A percentile compares a stretch with the other conserved stretches of the same genome.
Evolutionary conservation across 2,797 vertebrate genomes (phyloP).

Genomic region (Molossus molossus): DNA sequence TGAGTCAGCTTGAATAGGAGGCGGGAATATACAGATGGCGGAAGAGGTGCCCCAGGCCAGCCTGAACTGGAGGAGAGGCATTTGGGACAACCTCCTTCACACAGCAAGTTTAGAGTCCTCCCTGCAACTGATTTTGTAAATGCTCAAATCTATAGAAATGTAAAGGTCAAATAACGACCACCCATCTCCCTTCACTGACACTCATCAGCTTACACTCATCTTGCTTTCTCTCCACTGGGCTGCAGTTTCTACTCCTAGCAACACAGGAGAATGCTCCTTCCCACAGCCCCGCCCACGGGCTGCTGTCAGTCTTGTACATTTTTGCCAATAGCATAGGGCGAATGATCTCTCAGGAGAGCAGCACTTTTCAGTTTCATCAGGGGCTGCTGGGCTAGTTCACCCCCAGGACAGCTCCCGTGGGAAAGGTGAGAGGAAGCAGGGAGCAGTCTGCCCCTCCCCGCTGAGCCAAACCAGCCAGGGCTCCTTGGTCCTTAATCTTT

Average conservation of each 20-base stretch:
- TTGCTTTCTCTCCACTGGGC: background rate
- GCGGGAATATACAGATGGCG: accelerated
- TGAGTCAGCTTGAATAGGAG: slow-evolving; percentile 23
- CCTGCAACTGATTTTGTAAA: slow-evolving; percentile 5
- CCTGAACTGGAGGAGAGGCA: background rate
- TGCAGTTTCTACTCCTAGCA: background rate
- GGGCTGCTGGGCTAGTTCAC: background rate
- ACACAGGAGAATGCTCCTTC: background rate
- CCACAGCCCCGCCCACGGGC: background rate
- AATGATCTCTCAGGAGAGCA: background rate
- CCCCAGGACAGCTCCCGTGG: background rate
- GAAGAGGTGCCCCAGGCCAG: background rate
- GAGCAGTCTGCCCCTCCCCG: background rate
- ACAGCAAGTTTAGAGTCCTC: background rate
- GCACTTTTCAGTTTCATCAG: background rate
- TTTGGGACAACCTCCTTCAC: accelerated
- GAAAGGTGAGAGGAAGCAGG: background rate
- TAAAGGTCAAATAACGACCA: background rate
- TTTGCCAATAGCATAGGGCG: background rate
- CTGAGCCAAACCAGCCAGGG: too few species aligned
- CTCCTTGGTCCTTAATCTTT: background rate
- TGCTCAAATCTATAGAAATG: background rate
- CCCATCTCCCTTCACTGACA: background rate
- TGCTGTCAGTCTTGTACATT: background rate
- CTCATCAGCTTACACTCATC: background rate